Base-by-base conservation (phyloP, 2,888 invertebrate species). In the Galeopsomyia nigrocyanea region DNA sequence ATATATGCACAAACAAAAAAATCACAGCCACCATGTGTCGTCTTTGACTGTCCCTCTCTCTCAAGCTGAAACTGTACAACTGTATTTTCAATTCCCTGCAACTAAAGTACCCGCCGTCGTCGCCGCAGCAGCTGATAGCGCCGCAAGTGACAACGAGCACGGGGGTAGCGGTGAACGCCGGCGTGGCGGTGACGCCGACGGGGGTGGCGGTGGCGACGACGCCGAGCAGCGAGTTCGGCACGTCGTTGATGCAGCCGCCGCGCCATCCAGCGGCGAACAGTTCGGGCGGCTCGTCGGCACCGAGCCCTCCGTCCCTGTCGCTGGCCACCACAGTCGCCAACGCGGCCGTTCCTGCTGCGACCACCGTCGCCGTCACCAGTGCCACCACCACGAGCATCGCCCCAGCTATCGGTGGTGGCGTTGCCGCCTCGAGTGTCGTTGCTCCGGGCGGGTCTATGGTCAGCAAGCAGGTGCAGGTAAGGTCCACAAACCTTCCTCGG, bases 91-190 rank as follows among this genome's bases (percentile, higher is more conserved):
- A 39, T 39, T 39, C 39, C 51, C 14, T 58, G 16, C 9, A 7
- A 16, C n/a, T 16, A 73, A 88, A 92, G 92, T 93, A 91, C 90
- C 93, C 93, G 88, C 92, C 93, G 85, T 92, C 92, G 85, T 92
- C 92, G 85, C 92, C 92, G 78, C 92, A 90, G 84, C 89, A 88
- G 83, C 84, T 89, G 80, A 87, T 89, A 77, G 88, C 89, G 77
- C 89, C 89, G 55, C 89, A 88, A 84, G 88, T 89, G 79, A 84
- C 26, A 26, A 26, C 84, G 77, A 83, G 85, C 13, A 75, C 87
- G 88, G 77, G 21, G 9, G 7, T 26, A 5, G 26, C 53, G 13
- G 53, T 39, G 13, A 88, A 87, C 77, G 88, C 87, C 81, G 26
- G 26, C 26, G 26, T 2, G 2, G 5, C 13, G 63, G 74, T 74